A percentile compares a stretch with the other conserved stretches of the same genome.
These are phyloP conservation scores for Erpobdella octoculata DNA, from an alignment of 2,888 invertebrate genomes.

Conservation along the genomic window DNA sequence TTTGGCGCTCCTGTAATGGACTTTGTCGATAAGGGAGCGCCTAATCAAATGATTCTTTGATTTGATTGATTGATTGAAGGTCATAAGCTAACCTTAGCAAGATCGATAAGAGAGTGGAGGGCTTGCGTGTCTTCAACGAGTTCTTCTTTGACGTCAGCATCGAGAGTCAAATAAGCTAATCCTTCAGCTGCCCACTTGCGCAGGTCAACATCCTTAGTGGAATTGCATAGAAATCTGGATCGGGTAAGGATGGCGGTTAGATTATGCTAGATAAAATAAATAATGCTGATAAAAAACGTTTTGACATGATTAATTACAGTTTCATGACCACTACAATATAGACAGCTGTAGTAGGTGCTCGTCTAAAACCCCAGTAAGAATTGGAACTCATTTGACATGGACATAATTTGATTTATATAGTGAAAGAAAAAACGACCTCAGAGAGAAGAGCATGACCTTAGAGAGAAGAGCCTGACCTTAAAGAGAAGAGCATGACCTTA, in stretches of 20 bases:
- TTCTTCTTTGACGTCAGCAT: slow-evolving; percentile 96
- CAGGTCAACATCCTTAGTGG: slow-evolving; percentile 76
- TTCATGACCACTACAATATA: too few species aligned
- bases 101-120: slow-evolving; percentile 74
- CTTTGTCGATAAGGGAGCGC: too few species aligned
- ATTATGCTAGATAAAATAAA: neutral
- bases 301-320: neutral
- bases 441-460: neutral
- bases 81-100: slow-evolving; percentile 67
- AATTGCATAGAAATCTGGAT: slow-evolving; percentile 69
- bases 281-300: neutral
- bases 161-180: slow-evolving; percentile 85
- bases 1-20: too few species aligned
- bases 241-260: too few species aligned
- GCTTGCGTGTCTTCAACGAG: slow-evolving; percentile 76
- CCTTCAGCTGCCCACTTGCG: slow-evolving; percentile 94
- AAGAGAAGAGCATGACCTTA: neutral
- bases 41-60: too few species aligned
- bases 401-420: too few species aligned
- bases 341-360: too few species aligned
- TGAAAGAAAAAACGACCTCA: neutral
- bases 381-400: too few species aligned
- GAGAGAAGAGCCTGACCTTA: neutral
- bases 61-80: too few species aligned
- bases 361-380: too few species aligned